Percentiles rank a stretch among this genome's conserved stretches.
phyloP scores from a whole-genome alignment of 2,797 vertebrate genomes.

The Manis pentadactyla region DNA sequence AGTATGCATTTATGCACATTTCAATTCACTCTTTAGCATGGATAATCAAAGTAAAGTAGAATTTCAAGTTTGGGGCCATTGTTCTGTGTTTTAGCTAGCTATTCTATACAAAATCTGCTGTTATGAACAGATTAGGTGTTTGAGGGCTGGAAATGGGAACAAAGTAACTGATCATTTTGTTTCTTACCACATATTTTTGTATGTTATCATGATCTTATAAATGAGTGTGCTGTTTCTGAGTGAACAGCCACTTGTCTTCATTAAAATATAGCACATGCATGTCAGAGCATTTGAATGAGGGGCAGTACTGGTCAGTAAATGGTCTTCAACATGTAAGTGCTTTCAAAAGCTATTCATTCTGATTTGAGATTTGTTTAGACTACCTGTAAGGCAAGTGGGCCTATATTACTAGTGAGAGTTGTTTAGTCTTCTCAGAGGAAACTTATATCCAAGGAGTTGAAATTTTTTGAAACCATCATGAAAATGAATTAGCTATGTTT shows the following conservation, averaged over 20 bases:
- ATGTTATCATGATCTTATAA: neutral
- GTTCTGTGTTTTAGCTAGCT: neutral
- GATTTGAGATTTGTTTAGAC: neutral
- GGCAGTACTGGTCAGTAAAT: neutral
- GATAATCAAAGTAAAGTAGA: neutral
- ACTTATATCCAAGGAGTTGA: neutral
- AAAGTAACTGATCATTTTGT: neutral
- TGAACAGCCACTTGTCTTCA: neutral
- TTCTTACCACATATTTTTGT: neutral
- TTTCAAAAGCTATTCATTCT: conserved; percentile 32
- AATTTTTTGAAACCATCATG: neutral
- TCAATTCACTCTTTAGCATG: neutral
- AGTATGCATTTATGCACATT: neutral
- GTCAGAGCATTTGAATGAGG: neutral
- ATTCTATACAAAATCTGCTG: neutral
- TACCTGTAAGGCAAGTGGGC: neutral
- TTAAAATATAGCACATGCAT: neutral
- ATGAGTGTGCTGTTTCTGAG: neutral
- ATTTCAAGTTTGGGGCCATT: neutral
- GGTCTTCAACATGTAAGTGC: neutral
- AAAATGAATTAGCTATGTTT: neutral
- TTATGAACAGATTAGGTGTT: conserved; percentile 5
- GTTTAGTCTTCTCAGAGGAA: neutral
- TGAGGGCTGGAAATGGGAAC: neutral
- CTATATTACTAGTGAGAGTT: neutral